Evolutionary conservation across 1,140 invertebrate genomes (phyloP).

Genomic region (Diuraphis noxia): DNA sequence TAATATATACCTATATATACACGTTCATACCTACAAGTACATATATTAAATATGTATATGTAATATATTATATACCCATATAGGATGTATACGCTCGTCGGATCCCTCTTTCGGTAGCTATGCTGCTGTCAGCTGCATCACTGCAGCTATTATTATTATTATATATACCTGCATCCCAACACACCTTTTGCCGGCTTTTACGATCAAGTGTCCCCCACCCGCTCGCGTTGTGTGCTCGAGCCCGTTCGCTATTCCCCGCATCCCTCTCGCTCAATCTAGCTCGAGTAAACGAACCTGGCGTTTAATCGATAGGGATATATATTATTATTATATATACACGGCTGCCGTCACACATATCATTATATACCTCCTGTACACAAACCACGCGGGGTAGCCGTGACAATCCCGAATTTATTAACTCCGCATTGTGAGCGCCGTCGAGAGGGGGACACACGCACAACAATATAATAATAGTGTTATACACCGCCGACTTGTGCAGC

Average conservation of each 20-base stretch:
- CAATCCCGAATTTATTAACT: slow-evolving; percentile 52
- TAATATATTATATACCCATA: no score
- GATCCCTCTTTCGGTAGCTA: slow-evolving; percentile 21
- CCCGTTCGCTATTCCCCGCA: neutral
- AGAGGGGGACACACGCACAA: neutral
- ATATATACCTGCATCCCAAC: slow-evolving; percentile 18
- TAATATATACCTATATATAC: no score
- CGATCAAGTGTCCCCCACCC: slow-evolving; percentile 38
- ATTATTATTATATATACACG: neutral
- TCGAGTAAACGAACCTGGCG: slow-evolving; percentile 46
- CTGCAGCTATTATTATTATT: slow-evolving; percentile 20
- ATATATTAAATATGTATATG: neutral
- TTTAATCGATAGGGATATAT: slow-evolving; percentile 48
- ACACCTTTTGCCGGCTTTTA: slow-evolving; percentile 31
- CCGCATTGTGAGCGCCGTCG: neutral
- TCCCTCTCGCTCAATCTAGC: neutral
- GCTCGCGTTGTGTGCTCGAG: neutral
- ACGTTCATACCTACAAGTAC: neutral
- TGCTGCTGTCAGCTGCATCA: neutral
- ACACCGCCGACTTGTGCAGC: neutral
- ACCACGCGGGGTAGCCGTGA: slow-evolving; percentile 1
- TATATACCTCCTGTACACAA: neutral
- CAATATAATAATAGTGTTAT: neutral
- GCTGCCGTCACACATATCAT: neutral
- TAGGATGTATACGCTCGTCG: neutral